Evolutionary conservation across 1,140 invertebrate genomes (phyloP).

Genomic region (Phocides pigmalion): DNA sequence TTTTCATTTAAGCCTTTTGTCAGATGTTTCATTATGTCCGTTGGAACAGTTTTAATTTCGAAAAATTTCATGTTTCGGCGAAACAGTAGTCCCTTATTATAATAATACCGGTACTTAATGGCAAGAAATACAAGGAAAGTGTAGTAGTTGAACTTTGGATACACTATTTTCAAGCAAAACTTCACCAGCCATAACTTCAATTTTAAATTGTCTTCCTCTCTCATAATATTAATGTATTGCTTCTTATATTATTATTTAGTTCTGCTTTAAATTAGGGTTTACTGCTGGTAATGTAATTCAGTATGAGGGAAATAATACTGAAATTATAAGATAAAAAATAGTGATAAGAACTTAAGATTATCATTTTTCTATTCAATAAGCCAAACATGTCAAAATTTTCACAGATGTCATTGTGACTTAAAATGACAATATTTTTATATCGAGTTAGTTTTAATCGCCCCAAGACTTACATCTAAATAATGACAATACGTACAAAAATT

Average conservation of each 20-base stretch:
- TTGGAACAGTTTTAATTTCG: slow-evolving; percentile 55
- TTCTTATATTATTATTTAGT: background rate
- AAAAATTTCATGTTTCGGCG: slow-evolving; percentile 50
- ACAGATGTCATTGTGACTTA: no score
- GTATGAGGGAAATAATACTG: background rate
- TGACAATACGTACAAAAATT: no score
- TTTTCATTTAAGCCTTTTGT: slow-evolving; percentile 49
- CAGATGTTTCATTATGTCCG: slow-evolving; percentile 45
- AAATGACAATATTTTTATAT: no score
- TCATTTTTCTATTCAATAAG: background rate
- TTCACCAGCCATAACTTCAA: slow-evolving; percentile 70
- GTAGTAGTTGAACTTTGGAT: slow-evolving; percentile 74
- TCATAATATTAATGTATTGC: slow-evolving; percentile 56
- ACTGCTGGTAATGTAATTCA: background rate
- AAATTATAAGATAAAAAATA: slow-evolving; percentile 10
- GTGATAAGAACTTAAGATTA: slow-evolving; percentile 2
- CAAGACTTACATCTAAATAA: no score
- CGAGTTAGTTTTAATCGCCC: no score
- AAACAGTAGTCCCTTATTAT: slow-evolving; percentile 41
- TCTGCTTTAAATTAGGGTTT: background rate
- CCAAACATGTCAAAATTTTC: no score
- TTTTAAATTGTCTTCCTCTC: slow-evolving; percentile 47
- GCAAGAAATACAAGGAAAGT: slow-evolving; percentile 69
- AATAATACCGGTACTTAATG: slow-evolving; percentile 70
- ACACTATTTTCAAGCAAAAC: slow-evolving; percentile 71